Evolutionary conservation across 2,797 vertebrate species (phyloP), one percentile per base, ranked within the genome.

Genomic region (Salarias fasciatus): DNA sequence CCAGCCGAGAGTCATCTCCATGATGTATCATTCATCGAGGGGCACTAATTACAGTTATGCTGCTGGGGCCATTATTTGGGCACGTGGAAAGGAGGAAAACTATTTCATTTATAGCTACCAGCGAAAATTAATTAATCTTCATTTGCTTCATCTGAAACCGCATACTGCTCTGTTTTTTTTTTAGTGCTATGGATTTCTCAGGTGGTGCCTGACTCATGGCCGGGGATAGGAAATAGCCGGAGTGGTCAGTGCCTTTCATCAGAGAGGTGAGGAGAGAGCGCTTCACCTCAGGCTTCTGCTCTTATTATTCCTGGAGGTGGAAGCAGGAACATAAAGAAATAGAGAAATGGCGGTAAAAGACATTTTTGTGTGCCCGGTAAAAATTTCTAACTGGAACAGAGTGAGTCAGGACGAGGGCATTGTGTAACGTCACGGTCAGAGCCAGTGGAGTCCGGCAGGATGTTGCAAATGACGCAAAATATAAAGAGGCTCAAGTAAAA

Each of bases 1-100:
- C 69, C 46, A 65, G 79, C 81, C 48, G 1, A 60, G 69, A 75
- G 73, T 59, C 69, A 79, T 85, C 80, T 81, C 59, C 66, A 66
- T 86, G 65, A 84, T 80, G 46, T 71, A 84, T 86, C 61, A 67
- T 74, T 81, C 63, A 66, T 52, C 72, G 59, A 55, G 53, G 68
- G 44, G 45, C 37, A 43, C 60, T 81, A 63, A 85, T 90, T 72
- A 72, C 63, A 77, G 73, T 67, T 63, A 73, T 31, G 41, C 63
- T 74, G 28, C 44, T 36, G 28, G 29, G 56, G 58, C 49, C 47
- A 47, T 72, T 29, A n/a, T 24, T 33, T 52, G 35, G 61, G 61
- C 64, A 50, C 49, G 57, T 37, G 54, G 71, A 56, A 62, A 28
- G 7, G 56, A 63, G 71, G 53, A 66, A 80, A 82, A 49, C 4